phyloP scores from a whole-genome alignment of 2,888 invertebrate genomes.

The Choreutis nemorana region DNA sequence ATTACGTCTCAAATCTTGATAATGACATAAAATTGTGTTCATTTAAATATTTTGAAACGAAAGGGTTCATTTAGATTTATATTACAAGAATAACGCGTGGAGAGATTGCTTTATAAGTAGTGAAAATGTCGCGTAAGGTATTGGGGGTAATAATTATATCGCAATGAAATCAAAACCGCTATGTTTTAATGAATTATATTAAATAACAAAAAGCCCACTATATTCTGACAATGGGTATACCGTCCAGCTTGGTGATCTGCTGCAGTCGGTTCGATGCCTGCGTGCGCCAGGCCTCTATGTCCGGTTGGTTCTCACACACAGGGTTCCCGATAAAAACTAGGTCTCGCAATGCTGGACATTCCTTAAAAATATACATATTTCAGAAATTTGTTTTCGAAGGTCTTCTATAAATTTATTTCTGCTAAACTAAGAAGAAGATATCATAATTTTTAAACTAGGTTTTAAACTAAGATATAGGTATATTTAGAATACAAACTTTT shows the following conservation, averaged over 20 bases:
- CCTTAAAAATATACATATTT: conserved; percentile 25
- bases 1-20: conserved; percentile 18
- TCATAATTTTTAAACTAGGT: background rate
- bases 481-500: background rate
- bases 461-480: background rate
- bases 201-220: background rate
- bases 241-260: conserved; percentile 79
- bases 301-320: conserved; percentile 72
- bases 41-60: too few relatives aligned
- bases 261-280: conserved; percentile 77
- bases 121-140: background rate
- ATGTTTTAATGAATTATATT: background rate
- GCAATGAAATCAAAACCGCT: background rate
- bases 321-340: conserved; percentile 85
- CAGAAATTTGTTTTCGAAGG: background rate
- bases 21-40: conserved; percentile 17
- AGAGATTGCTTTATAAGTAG: background rate
- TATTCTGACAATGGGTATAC: conserved; percentile 75
- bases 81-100: too few relatives aligned
- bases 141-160: background rate
- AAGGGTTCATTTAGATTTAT: too few relatives aligned
- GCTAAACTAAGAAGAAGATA: background rate
- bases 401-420: background rate
- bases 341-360: conserved; percentile 74
- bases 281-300: conserved; percentile 71